Evolutionary conservation across 1,140 invertebrate genomes (phyloP).

Genomic region (Reticulitermes speratus): DNA sequence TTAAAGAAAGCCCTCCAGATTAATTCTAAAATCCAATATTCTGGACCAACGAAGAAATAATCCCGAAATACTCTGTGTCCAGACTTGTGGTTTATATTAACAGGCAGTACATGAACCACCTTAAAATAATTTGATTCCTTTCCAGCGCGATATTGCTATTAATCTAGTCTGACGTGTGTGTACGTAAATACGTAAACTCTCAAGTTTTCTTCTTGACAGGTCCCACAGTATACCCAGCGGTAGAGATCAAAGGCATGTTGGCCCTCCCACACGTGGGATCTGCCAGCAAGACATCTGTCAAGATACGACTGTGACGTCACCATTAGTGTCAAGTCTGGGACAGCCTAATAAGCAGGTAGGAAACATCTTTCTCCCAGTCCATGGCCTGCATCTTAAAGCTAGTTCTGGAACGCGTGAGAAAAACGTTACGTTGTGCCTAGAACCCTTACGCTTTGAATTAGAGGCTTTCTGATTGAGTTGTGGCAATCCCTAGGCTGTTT

Average conservation of each 20-base stretch:
- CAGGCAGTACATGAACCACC: too few species aligned
- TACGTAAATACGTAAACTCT: not conserved
- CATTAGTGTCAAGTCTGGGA: conserved; percentile 11
- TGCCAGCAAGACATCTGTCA: conserved; percentile 15
- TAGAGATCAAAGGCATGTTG: conserved; percentile 1
- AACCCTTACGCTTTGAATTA: not conserved
- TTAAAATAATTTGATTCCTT: not conserved
- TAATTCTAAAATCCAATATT: too few species aligned
- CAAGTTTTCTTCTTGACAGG: not conserved
- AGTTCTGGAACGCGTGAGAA: not conserved
- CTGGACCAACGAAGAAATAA: too few species aligned
- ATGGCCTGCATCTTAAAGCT: not conserved
- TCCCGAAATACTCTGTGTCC: too few species aligned
- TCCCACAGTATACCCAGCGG: not conserved
- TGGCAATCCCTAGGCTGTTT: not conserved
- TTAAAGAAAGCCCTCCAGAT: too few species aligned
- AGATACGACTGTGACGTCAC: not conserved
- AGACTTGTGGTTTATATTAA: too few species aligned
- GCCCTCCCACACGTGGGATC: conserved; percentile 7
- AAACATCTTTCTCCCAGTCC: not conserved
- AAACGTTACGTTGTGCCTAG: not conserved
- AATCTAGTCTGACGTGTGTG: not conserved
- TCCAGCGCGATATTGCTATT: not conserved
- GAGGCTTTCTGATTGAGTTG: not conserved
- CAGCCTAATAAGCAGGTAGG: conserved; percentile 22